These are phyloP conservation scores for Eurystomus glaucurus DNA, from an alignment of 2,797 vertebrate species.

Conservation along the genomic window DNA sequence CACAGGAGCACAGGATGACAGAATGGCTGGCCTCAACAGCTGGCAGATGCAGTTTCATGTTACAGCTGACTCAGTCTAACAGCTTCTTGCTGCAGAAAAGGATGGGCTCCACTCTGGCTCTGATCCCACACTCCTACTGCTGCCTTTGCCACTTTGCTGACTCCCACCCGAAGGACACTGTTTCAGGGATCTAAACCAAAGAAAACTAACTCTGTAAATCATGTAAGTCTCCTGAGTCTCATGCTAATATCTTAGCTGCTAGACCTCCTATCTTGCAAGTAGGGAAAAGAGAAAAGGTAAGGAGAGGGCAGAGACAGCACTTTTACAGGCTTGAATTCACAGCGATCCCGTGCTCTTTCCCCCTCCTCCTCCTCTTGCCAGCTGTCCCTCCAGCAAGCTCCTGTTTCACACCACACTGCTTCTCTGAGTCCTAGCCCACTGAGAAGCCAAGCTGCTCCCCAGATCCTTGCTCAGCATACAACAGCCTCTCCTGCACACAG, in stretches of 20 bases:
- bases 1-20: background rate
- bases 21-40: accelerated
- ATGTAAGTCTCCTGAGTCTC: background rate
- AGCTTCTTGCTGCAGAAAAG: background rate
- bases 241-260: background rate
- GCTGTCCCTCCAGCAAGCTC: background rate
- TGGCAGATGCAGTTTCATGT: background rate
- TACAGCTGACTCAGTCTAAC: background rate
- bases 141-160: background rate
- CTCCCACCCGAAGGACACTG: background rate
- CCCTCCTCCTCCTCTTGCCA: background rate
- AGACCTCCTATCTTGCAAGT: background rate
- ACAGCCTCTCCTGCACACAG: accelerated
- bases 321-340: background rate
- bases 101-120: background rate
- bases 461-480: background rate
- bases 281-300: background rate
- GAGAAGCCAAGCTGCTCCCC: background rate
- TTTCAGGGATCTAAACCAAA: background rate
- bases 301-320: background rate
- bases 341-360: background rate
- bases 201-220: background rate
- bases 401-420: background rate
- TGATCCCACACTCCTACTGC: background rate
- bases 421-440: background rate